Conservation (phyloP, 2,888 invertebrate species). For the Candidula unifasciata region DNA sequence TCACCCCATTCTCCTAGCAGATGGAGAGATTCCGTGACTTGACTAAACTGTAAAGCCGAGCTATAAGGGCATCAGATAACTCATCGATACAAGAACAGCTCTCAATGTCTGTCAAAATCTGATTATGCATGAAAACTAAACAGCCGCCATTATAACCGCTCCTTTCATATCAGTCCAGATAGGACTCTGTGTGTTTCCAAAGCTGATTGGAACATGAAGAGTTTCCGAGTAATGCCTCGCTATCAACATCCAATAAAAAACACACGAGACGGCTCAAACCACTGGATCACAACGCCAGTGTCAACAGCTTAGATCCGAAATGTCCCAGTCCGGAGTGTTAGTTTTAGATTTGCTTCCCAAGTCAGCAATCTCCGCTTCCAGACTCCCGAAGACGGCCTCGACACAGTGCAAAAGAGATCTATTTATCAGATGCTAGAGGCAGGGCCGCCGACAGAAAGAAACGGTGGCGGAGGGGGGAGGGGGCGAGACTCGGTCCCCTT, state of each 20-base stretch:
- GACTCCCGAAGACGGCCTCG: conserved; percentile 10
- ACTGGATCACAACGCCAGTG: conserved; percentile 24
- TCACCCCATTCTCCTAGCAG: background rate
- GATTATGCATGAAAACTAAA: conserved; percentile 42
- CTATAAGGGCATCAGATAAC: conserved; percentile 12
- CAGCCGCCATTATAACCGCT: background rate
- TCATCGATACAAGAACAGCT: background rate
- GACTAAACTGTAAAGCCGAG: conserved; percentile 14
- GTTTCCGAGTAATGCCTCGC: conserved; percentile 46
- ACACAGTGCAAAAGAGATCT: background rate
- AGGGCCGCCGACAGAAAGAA: too few relatives aligned
- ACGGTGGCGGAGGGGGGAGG: too few relatives aligned
- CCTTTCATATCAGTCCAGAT: background rate
- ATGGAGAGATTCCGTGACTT: background rate
- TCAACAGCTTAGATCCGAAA: conserved; percentile 47
- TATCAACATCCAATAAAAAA: conserved; percentile 49
- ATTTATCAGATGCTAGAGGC: background rate
- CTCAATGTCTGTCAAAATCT: conserved; percentile 31
- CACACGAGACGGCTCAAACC: conserved; percentile 44
- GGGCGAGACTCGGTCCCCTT: too few relatives aligned
- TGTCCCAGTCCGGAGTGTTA: conserved; percentile 36
- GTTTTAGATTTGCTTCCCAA: conserved; percentile 48
- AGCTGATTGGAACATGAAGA: conserved; percentile 52
- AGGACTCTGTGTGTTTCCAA: conserved; percentile 38
- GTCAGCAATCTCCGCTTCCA: conserved; percentile 50